Percentiles rank a stretch among this genome's conserved stretches.
Conservation (phyloP, 2,888 invertebrate genomes). For the Stenotaenia linearis region DNA sequence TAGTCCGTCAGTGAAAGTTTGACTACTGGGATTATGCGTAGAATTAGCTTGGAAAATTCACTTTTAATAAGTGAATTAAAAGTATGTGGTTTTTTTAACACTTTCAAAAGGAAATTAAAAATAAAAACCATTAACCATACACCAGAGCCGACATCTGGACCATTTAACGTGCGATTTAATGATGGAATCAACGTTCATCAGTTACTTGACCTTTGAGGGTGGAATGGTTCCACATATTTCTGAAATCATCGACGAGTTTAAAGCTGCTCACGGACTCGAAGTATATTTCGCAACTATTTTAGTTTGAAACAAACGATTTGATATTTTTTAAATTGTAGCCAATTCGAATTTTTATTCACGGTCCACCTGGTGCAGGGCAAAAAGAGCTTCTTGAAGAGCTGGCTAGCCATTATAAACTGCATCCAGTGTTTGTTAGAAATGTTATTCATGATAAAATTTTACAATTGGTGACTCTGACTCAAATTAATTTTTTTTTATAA, state of each 20-base stretch:
- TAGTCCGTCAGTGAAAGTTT: neutral
- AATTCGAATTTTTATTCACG: slow-evolving; percentile 6
- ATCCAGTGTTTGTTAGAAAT: neutral
- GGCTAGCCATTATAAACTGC: neutral
- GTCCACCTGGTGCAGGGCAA: neutral
- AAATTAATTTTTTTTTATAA: neutral
- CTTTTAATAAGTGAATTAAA: neutral
- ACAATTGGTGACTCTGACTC: neutral
- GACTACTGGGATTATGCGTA: neutral
- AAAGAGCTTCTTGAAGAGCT: neutral
- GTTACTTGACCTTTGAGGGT: neutral
- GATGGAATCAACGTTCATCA: neutral
- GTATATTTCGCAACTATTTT: neutral
- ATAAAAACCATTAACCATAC: neutral
- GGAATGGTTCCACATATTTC: neutral
- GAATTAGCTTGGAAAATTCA: neutral
- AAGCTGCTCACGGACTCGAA: neutral
- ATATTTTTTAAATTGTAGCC: neutral
- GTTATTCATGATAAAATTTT: slow-evolving; percentile 1
- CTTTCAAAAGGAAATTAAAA: neutral
- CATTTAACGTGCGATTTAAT: neutral
- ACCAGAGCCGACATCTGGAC: neutral
- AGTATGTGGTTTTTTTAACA: no score
- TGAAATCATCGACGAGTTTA: neutral
- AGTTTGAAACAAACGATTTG: neutral